Conservation (phyloP, 2,797 vertebrate genomes). For the Labroides dimidiatus region DNA sequence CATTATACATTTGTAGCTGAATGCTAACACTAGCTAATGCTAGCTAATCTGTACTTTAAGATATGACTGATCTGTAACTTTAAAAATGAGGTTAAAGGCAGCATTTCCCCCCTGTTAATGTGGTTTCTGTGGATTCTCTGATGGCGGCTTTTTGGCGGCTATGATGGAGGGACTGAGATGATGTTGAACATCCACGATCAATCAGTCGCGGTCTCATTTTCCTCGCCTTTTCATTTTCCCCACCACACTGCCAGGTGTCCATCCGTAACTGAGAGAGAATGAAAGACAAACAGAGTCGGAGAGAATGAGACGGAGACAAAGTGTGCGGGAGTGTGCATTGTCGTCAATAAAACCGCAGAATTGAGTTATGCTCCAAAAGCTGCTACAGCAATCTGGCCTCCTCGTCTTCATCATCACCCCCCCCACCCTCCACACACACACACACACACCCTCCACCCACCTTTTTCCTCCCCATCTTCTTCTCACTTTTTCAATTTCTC, state of each 20-base stretch:
- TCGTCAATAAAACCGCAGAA: constrained; percentile 42
- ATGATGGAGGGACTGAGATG: too few relatives aligned
- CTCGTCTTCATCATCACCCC: constrained; percentile 27
- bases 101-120: too few relatives aligned
- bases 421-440: not conserved
- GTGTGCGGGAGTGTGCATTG: constrained; percentile 35
- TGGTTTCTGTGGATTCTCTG: too few relatives aligned
- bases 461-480: constrained; percentile 20
- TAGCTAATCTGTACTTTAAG: too few relatives aligned
- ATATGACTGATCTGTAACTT: too few relatives aligned
- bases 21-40: too few relatives aligned
- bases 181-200: too few relatives aligned
- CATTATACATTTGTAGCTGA: too few relatives aligned
- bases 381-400: constrained; percentile 61
- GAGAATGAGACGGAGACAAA: constrained; percentile 30
- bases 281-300: constrained; percentile 20
- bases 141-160: too few relatives aligned
- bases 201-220: not conserved
- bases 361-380: constrained; percentile 58
- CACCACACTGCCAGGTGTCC: not conserved
- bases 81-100: too few relatives aligned
- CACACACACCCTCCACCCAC: too few relatives aligned
- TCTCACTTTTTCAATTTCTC: constrained; percentile 49
- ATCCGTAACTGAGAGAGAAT: constrained; percentile 11
- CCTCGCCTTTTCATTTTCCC: not conserved